Conservation (phyloP, 1,140 invertebrate genomes). For the Eupristina koningsbergeri region DNA sequence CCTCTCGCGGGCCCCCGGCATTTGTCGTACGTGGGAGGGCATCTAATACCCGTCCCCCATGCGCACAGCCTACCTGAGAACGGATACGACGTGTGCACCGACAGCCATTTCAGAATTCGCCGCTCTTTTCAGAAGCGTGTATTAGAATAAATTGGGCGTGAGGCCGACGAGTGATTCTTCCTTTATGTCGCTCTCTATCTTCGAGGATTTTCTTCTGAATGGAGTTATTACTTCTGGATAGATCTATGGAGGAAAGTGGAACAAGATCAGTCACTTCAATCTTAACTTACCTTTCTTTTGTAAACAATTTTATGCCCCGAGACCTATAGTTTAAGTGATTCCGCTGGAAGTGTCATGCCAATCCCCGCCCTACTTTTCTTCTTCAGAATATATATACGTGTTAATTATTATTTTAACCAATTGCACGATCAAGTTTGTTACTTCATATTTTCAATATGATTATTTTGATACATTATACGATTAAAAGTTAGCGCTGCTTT, state of each 20-base stretch:
- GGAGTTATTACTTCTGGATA: background rate
- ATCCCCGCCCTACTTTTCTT: too few species aligned
- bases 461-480: too few species aligned
- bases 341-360: too few species aligned
- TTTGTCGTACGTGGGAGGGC: background rate
- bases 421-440: too few species aligned
- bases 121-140: conserved; percentile 29
- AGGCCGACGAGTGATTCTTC: conserved; percentile 20
- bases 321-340: too few species aligned
- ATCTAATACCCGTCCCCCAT: background rate
- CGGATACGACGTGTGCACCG: background rate
- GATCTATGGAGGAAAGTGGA: background rate
- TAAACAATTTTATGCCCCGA: background rate
- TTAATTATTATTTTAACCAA: too few species aligned
- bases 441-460: too few species aligned
- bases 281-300: background rate
- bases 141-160: conserved; percentile 44
- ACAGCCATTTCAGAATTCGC: background rate
- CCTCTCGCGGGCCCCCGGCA: too few species aligned
- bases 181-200: background rate
- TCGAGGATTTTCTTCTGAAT: background rate
- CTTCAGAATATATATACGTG: too few species aligned
- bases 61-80: background rate
- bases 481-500: too few species aligned
- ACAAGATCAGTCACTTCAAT: background rate